Evolutionary conservation across 2,797 vertebrate species (phyloP).

Genomic region (Coccyzus lansbergi): DNA sequence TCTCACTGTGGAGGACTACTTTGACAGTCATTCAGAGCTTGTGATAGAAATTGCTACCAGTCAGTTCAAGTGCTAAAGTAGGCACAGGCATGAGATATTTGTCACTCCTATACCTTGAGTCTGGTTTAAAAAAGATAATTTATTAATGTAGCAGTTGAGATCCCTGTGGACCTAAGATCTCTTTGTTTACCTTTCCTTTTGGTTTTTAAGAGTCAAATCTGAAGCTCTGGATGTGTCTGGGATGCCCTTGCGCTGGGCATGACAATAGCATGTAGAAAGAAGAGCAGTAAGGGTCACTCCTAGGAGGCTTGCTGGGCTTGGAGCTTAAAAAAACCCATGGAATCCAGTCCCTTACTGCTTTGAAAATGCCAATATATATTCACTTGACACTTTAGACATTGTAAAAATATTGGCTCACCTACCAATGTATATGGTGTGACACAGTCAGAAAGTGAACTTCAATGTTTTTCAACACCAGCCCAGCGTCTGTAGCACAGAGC

Average conservation of each 20-base stretch:
- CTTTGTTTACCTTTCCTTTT: neutral
- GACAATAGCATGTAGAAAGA: neutral
- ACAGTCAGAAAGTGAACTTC: neutral
- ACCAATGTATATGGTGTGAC: neutral
- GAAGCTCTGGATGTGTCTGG: neutral
- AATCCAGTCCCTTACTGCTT: neutral
- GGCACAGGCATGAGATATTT: neutral
- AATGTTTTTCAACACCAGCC: neutral
- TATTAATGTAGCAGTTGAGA: neutral
- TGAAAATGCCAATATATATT: neutral
- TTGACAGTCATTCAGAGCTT: neutral
- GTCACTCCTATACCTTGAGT: neutral
- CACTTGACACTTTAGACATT: neutral
- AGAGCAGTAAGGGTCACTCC: neutral
- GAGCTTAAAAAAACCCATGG: neutral
- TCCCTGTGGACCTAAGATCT: neutral
- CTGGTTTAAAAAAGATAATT: neutral
- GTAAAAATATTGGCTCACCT: neutral
- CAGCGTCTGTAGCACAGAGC: neutral
- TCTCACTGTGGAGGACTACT: neutral
- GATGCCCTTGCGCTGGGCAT: neutral
- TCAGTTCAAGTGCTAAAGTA: neutral
- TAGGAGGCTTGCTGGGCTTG: neutral
- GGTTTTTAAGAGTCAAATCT: neutral
- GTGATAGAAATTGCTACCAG: neutral